These are phyloP conservation scores for Julus scandinavius DNA, from an alignment of 2,888 invertebrate species.

Conservation along the genomic window DNA sequence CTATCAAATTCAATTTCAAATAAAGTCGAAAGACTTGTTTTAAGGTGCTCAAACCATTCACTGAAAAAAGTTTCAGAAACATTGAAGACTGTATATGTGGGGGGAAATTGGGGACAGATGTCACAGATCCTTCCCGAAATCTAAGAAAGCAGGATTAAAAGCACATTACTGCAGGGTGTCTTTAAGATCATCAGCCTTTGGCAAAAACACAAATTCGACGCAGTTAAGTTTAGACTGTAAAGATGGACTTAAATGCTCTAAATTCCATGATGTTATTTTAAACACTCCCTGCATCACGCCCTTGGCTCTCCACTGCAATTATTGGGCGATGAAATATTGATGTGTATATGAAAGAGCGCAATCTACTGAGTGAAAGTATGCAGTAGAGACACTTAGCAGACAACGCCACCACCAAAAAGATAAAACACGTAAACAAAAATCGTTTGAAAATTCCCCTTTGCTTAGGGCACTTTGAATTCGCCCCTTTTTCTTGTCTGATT, in stretches of 20 bases:
- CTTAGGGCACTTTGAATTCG: no score
- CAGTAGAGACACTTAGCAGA: neutral
- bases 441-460: no score
- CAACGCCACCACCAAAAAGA: neutral
- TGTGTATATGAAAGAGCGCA: neutral
- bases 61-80: no score
- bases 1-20: no score
- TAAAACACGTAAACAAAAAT: no score
- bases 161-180: neutral
- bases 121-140: no score
- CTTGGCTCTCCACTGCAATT: neutral
- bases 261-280: neutral
- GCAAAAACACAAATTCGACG: neutral
- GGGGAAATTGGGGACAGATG: no score
- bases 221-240: conserved; percentile 1
- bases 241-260: neutral
- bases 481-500: no score
- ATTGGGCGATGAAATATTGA: neutral
- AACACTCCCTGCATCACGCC: neutral
- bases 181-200: neutral
- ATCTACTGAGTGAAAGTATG: neutral
- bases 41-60: no score
- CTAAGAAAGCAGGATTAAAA: neutral
- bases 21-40: no score
- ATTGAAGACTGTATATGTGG: no score